Evolutionary conservation across 1,140 invertebrate genomes (phyloP).

Genomic region (Heliconius himera): DNA sequence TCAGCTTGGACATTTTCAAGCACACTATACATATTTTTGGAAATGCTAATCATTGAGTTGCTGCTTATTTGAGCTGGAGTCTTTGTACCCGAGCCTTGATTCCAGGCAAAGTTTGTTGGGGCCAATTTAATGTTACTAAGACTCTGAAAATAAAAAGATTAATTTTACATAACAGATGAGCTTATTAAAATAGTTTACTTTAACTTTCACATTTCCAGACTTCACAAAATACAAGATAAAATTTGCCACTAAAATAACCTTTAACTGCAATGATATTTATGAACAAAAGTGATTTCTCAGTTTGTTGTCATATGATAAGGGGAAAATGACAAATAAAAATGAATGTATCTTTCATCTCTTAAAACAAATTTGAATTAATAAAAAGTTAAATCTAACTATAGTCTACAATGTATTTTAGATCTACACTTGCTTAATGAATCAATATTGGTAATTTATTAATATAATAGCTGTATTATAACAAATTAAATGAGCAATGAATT

Average conservation of each 20-base stretch:
- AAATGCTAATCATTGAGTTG: slow-evolving; percentile 62
- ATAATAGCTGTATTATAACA: too few relatives aligned
- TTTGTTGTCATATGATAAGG: not conserved
- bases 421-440: too few relatives aligned
- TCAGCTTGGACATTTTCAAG: slow-evolving; percentile 63
- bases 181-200: not conserved
- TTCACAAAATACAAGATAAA: not conserved
- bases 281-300: not conserved
- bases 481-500: too few relatives aligned
- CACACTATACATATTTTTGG: slow-evolving; percentile 68
- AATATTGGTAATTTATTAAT: not conserved
- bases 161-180: not conserved
- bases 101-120: slow-evolving; percentile 61
- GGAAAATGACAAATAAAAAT: not conserved
- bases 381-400: too few relatives aligned
- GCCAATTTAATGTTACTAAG: slow-evolving; percentile 68
- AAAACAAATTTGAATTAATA: too few relatives aligned
- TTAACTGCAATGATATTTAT: not conserved
- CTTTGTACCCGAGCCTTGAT: slow-evolving; percentile 68
- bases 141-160: slow-evolving; percentile 47
- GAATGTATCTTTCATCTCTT: too few relatives aligned
- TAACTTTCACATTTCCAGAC: not conserved
- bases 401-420: too few relatives aligned
- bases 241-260: not conserved
- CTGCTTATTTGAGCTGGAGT: slow-evolving; percentile 55